phyloP scores from a whole-genome alignment of 1,140 invertebrate species.

The Nomia melanderi region DNA sequence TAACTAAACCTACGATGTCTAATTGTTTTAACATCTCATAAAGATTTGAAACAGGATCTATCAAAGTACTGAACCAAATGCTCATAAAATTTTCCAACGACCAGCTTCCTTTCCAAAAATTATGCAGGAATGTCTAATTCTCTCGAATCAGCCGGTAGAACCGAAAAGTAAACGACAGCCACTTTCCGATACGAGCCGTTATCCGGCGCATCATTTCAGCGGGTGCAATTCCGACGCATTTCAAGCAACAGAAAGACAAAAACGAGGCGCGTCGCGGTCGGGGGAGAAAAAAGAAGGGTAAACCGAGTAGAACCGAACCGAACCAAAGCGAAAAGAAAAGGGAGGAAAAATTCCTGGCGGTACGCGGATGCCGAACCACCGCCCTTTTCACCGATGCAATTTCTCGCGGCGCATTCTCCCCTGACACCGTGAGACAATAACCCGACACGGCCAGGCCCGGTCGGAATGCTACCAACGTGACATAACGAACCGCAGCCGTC shows the following conservation, averaged over 20 bases:
- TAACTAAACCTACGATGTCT: too few species aligned
- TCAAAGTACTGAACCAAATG: too few species aligned
- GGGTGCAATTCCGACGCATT: background rate
- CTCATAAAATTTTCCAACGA: too few species aligned
- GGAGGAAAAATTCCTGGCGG: slow-evolving; percentile 5
- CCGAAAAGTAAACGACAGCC: background rate
- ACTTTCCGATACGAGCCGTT: background rate
- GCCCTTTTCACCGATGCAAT: slow-evolving; percentile 30
- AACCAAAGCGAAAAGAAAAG: background rate
- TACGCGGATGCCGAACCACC: slow-evolving; percentile 15
- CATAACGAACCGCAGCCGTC: slow-evolving; percentile 48
- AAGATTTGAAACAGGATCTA: too few species aligned
- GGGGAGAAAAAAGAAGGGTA: background rate
- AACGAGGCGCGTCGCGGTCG: background rate
- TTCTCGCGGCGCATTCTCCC: slow-evolving; percentile 26
- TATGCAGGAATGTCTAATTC: too few species aligned
- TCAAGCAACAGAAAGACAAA: background rate
- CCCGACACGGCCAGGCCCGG: slow-evolving; percentile 27
- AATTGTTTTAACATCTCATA: too few species aligned
- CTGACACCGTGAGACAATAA: slow-evolving; percentile 53
- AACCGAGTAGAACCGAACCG: background rate
- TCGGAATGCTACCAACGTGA: slow-evolving; percentile 47
- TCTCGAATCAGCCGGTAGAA: too few species aligned
- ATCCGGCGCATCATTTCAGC: background rate
- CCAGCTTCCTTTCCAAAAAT: too few species aligned